Conservation (phyloP, 2,888 invertebrate species). For the Sarcophaga carnaria region DNA sequence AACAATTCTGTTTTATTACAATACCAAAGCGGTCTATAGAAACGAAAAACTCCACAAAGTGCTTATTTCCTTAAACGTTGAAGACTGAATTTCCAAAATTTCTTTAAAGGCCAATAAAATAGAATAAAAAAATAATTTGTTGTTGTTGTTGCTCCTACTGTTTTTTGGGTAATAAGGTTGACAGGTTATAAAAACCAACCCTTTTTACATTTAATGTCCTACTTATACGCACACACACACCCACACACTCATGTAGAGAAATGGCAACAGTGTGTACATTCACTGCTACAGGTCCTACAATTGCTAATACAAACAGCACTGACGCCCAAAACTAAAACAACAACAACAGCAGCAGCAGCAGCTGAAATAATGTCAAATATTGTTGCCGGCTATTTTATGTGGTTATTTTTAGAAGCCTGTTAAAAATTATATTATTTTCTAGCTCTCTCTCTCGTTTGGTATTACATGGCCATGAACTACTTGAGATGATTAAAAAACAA, state of each 20-base stretch:
- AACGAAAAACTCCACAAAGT: not conserved
- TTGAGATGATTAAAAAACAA: constrained; percentile 2
- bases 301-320: too few species aligned
- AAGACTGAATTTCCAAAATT: not conserved
- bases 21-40: not conserved
- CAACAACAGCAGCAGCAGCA: not conserved
- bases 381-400: constrained; percentile 24
- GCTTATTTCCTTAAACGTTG: not conserved
- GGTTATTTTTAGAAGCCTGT: constrained; percentile 35
- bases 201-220: not conserved
- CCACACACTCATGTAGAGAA: not conserved
- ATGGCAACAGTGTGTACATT: too few species aligned
- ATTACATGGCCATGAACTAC: constrained; percentile 17
- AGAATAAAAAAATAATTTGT: not conserved
- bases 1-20: too few species aligned
- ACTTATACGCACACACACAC: not conserved
- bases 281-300: too few species aligned
- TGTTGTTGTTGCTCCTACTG: not conserved
- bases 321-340: too few species aligned
- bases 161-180: constrained; percentile 20
- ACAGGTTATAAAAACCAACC: constrained; percentile 23
- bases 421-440: constrained; percentile 8
- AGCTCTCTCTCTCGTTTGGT: not conserved
- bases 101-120: constrained; percentile 30
- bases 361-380: constrained; percentile 23